Evolutionary conservation across 2,888 invertebrate species (phyloP).

Genomic region (Eilema griseolum): DNA sequence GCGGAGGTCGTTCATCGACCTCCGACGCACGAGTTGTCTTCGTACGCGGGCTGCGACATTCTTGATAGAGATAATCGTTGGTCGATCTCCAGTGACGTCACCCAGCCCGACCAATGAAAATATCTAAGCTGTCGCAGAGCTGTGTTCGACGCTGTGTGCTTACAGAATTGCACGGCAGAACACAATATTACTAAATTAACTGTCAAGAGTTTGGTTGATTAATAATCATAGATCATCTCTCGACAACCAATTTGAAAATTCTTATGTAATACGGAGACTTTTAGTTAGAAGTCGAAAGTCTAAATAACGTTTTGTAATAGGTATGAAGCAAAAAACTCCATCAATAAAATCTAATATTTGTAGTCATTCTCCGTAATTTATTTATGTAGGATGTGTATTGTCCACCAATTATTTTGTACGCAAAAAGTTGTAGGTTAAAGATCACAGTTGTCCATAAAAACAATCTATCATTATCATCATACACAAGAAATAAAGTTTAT

Average conservation of each 20-base stretch:
- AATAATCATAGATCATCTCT: background rate
- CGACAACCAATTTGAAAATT: background rate
- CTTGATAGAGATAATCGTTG: too few species aligned
- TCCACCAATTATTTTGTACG: background rate
- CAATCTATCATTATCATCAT: constrained; percentile 8
- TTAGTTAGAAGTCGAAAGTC: background rate
- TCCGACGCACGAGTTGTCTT: too few species aligned
- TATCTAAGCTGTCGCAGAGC: too few species aligned
- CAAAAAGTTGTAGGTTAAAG: constrained; percentile 17
- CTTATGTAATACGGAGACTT: background rate
- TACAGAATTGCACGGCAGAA: too few species aligned
- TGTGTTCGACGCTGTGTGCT: too few species aligned
- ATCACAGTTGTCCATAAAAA: constrained; percentile 8
- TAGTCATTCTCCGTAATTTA: background rate
- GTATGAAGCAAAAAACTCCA: background rate
- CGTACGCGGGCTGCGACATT: too few species aligned
- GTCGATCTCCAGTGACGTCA: too few species aligned
- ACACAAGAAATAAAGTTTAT: background rate
- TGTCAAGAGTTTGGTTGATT: background rate
- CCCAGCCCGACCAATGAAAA: too few species aligned
- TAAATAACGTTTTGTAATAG: background rate
- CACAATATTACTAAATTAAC: background rate
- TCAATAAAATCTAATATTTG: constrained; percentile 4
- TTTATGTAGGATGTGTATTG: background rate
- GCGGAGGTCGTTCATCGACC: too few species aligned